Base-by-base conservation (phyloP, 2,888 invertebrate genomes). In the Ypsolopha sequella region DNA sequence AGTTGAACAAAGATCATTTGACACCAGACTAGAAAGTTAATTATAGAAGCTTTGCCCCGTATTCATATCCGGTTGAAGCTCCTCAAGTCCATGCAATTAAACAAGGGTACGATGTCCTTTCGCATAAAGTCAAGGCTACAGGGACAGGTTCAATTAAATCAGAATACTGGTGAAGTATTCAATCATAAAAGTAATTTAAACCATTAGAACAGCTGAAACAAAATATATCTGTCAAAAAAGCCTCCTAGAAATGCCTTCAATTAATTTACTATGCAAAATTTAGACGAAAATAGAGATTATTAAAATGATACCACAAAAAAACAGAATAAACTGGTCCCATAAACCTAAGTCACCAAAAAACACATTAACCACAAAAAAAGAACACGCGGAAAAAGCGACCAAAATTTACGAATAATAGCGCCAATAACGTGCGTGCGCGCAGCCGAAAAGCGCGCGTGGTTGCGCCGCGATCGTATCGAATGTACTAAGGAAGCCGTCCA, bases 401-500 rank as follows among this genome's bases (percentile, higher is more conserved):
- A 7, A 11, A 43, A 13, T 13, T 9, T 13, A 13, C 3, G 4
- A 62, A 60, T 51, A 57, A 49, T 52, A 24, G 24, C 55, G 50
- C 55, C 52, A 57, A 54, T 52, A 55, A 53, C 51, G 51, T 57
- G 68, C 68, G 70, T 24, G 24, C 66, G 64, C 60, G 71, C 72
- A 72, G 64, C 59, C 53, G 51, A 53, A 35, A 50, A 47, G 14
- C 61, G 68, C 80, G 80, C 78, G 81, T 73, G 74, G 63, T 68
- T 33, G 14, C 80, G 62, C 62, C 61, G 60, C 76, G 78, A 62
- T 70, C 54, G 73, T 66, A 60, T 66, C 70, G 73, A 65, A 65
- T 76, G 62, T 70, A 85, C 84, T 85, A 79, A 79, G 7, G 63
- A 14, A 43, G 65, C 60, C 57, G 59, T 24, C 4, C 68, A 63